Base-by-base conservation (phyloP, 2,113 vertebrate species). In the Sebastes schlegelii region DNA sequence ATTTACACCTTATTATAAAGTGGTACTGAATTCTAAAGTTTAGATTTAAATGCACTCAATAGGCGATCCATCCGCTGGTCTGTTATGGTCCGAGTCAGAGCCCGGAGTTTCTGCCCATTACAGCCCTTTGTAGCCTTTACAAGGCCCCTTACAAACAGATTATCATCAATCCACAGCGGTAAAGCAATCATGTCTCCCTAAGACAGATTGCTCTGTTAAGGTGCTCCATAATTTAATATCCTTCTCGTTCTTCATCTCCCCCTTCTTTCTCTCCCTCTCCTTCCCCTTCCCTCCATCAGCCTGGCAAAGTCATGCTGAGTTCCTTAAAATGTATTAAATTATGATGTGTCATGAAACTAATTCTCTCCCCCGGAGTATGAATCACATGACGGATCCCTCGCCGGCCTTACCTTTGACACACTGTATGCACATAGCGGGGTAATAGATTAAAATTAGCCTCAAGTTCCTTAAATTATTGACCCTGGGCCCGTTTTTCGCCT, bases 221-320 rank as follows among this genome's bases (percentile, higher is more conserved):
- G 87, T 93, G 93, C 89, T 92, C 89, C 92, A 94, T 95, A 93
- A 95, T 95, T 95, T 93, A 94, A 93, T 93, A 94, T 93, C 90
- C 92, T 60, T 79, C 86, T 87, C 87, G 77, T 92, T 93, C 88
- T 80, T 91, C 90, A 91, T 85, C 86, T 85, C 66, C 70, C 81
- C 64, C 34, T 26, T 48, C 66, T 11, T 49, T 76, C 55, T 42
- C 48, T 5, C 60, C 34, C 34, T 34, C 34, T 34, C 34, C 34
- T 45, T 11, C 58, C 74, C 10, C 34, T 34, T 74, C 51, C 82
- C 66, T 78, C 88, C 54, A 23, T 87, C 89, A 78, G 76, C 84
- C 79, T n/a, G 78, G 82, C 77, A 82, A 93, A 91, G 86, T 94
- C 92, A 86, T 79, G 92, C 80, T 62, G 79, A 93, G 92, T 95